Conservation (phyloP, 2,113 vertebrate species). For the Tenrec ecaudatus region DNA sequence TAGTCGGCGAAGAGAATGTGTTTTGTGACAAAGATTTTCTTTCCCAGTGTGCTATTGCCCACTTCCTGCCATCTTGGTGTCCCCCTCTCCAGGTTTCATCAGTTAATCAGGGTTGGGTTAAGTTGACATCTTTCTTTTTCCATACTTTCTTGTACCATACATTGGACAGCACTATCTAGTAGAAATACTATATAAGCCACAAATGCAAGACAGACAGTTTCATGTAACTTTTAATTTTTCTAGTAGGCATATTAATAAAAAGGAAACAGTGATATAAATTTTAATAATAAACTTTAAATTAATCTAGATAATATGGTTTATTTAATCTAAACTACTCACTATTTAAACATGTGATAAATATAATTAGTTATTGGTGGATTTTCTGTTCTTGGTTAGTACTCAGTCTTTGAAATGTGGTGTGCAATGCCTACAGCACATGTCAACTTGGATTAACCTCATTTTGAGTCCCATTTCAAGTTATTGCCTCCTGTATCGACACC, state of each 20-base stretch:
- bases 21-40: neutral
- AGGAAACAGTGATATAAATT: slow-evolving; percentile 1
- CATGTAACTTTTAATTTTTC: neutral
- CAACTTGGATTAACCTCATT: accelerated
- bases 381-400: neutral
- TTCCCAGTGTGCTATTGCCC: neutral
- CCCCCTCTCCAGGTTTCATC: neutral
- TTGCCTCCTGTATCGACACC: accelerated
- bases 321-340: neutral
- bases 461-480: neutral
- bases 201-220: neutral
- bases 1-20: neutral
- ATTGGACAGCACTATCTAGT: neutral
- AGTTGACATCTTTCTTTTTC: slow-evolving; percentile 34
- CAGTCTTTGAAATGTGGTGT: neutral
- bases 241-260: neutral
- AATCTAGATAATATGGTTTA: neutral
- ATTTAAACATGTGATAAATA: neutral
- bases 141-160: slow-evolving; percentile 2
- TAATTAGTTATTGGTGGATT: neutral
- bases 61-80: neutral
- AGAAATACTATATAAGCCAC: neutral
- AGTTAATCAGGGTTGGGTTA: neutral
- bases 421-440: neutral
- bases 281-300: slow-evolving; percentile 26